phyloP scores from a whole-genome alignment of 1,140 invertebrate species.

The Drosophila mayri region DNA sequence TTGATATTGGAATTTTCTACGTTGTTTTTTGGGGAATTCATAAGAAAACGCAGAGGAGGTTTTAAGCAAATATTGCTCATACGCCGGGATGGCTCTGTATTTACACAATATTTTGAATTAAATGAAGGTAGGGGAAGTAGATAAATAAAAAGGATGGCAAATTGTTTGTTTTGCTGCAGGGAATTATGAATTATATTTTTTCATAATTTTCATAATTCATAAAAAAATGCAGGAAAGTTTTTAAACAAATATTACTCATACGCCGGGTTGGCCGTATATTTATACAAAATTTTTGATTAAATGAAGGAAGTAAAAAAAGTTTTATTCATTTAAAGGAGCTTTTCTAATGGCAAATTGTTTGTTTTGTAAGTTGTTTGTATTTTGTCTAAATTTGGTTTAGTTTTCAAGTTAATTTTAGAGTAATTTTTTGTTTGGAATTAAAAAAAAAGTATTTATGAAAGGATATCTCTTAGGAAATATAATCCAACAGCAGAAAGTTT shows the following conservation, averaged over 20 bases:
- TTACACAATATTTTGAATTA: not conserved
- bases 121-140: not conserved
- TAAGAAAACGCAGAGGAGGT: not conserved
- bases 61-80: slow-evolving; percentile 5
- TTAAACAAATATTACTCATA: slow-evolving; percentile 7
- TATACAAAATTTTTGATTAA: not conserved
- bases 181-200: no score
- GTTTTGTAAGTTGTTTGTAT: no score
- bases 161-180: not conserved
- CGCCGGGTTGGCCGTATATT: not conserved
- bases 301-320: not conserved
- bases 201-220: not conserved
- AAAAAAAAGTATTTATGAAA: not conserved
- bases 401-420: not conserved
- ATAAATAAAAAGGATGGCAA: not conserved
- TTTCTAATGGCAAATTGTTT: no score
- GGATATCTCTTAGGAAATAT: not conserved
- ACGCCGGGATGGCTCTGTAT: not conserved
- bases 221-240: not conserved
- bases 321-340: not conserved
- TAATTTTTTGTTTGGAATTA: not conserved
- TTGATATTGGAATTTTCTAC: not conserved
- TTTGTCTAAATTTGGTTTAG: no score
- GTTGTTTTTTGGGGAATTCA: not conserved
- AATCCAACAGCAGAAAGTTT: not conserved